Conservation (phyloP, 1,140 invertebrate species). For the Trissolcus basalis region DNA sequence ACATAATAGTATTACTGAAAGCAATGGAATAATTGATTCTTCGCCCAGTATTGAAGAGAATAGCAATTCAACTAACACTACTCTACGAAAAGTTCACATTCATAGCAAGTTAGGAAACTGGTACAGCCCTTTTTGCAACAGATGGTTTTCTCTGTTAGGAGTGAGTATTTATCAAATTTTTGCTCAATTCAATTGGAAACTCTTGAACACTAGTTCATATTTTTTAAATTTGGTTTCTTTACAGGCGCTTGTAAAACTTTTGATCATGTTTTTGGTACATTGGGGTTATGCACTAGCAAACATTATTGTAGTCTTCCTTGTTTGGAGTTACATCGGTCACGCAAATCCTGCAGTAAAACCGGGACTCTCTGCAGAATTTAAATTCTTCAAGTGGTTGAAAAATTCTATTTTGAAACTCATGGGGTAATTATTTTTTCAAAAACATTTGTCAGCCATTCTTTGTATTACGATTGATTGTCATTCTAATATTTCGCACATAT, state of each 20-base stretch:
- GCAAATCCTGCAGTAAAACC: constrained; percentile 96
- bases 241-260: constrained; percentile 88
- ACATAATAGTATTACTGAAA: constrained; percentile 69
- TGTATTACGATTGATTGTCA: not conserved
- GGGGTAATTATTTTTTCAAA: constrained; percentile 81
- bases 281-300: constrained; percentile 93
- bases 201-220: no score
- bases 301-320: constrained; percentile 85
- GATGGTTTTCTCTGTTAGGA: constrained; percentile 93
- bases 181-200: not conserved
- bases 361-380: constrained; percentile 91
- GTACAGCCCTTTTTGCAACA: constrained; percentile 94
- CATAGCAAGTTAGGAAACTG: constrained; percentile 93
- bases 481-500: not conserved
- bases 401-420: constrained; percentile 84
- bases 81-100: constrained; percentile 80
- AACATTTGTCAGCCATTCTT: constrained; percentile 22
- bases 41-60: constrained; percentile 72
- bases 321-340: constrained; percentile 95
- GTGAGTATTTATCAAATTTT: constrained; percentile 82
- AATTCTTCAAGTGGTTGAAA: constrained; percentile 89
- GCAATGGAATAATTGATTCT: constrained; percentile 68
- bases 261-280: constrained; percentile 94
- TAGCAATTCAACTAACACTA: constrained; percentile 61
- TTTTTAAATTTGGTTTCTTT: constrained; percentile 58